These are phyloP conservation scores for Mya arenaria DNA, from an alignment of 1,140 invertebrate genomes.

Conservation along the genomic window DNA sequence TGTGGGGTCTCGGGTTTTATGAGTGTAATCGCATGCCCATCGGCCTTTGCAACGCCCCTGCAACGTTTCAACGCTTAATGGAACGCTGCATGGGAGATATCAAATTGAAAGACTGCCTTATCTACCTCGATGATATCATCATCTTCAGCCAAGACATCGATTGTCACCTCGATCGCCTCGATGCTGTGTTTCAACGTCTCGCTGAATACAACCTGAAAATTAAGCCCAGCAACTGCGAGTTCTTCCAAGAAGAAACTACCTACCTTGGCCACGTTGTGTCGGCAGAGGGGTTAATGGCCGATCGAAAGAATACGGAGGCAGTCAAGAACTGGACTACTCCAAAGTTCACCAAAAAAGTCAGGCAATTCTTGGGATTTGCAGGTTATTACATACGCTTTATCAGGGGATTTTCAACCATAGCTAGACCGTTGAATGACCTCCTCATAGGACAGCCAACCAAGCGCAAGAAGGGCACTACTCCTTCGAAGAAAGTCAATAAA, in stretches of 20 bases:
- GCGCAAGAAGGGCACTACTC: conserved; percentile 34
- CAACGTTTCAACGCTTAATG: conserved; percentile 82
- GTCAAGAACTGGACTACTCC: conserved; percentile 54
- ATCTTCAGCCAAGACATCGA: conserved; percentile 11
- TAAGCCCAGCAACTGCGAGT: conserved; percentile 2
- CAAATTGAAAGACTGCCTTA: conserved; percentile 4
- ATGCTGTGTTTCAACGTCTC: background rate
- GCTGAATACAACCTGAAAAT: background rate
- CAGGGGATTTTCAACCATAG: conserved; percentile 54
- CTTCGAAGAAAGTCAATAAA: conserved; percentile 49
- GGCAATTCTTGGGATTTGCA: conserved; percentile 69
- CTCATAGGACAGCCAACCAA: conserved; percentile 27
- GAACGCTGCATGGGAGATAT: conserved; percentile 71
- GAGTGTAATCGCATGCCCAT: conserved; percentile 73
- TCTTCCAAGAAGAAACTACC: conserved; percentile 8
- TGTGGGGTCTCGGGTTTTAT: conserved; percentile 41
- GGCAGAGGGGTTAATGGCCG: conserved; percentile 45
- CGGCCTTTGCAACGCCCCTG: conserved; percentile 79
- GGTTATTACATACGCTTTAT: conserved; percentile 68
- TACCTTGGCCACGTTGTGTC: conserved; percentile 60
- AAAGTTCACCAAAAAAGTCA: conserved; percentile 70
- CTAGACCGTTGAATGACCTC: conserved; percentile 38
- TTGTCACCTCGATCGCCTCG: conserved; percentile 7
- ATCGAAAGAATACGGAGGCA: conserved; percentile 49
- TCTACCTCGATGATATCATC: conserved; percentile 8